Base-by-base conservation (phyloP, 2,888 invertebrate species). In the Latrodectus hesperus region DNA sequence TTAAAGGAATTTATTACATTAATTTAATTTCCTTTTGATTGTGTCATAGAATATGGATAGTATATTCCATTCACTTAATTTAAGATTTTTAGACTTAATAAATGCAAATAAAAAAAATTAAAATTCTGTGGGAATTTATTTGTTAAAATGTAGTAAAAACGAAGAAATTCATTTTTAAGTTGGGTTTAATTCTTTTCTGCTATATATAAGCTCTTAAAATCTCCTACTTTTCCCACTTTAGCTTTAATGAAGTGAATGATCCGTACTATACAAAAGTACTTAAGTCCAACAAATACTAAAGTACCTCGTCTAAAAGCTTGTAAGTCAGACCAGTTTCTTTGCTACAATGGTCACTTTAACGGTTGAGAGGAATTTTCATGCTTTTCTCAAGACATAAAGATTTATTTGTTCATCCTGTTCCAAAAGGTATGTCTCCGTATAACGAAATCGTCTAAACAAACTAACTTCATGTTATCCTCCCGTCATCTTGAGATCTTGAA, bases 391-490 rank as follows among this genome's bases (percentile, higher is more conserved):
- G 55, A 71, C 64, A 80, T 72, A 72, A 72, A 72, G 22, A 16
- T 52, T 80, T 80, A 80, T 73, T 72, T 73, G 60, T 72, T 71
- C 72, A 80, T 80, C 80, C 49, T 38, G 52, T 70, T 70, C 79
- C 72, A 16, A 3, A 22, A 60, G 55, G 22, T 64, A 55, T 10
- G 60, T 38, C 70, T 55, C 72, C 64, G 11, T 53, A 17, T 79
- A 68, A 52, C 52, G 22, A 72, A 65, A 80, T 64, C 64, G 65
- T 80, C 72, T 72, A 65, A 80, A 65, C 72, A 72, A 80, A 80
- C 71, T 80, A 73, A 80, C 80, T 68, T 72, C 52, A 52, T 80
- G 80, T 80, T 80, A 80, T 72, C 51, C 16, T 26, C 60, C 80
- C 80, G 51, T 80, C 80, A 80, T 73, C 72, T 72, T 51, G 38